Conservation (phyloP, 2,888 invertebrate species). For the Eilema sororculum region DNA sequence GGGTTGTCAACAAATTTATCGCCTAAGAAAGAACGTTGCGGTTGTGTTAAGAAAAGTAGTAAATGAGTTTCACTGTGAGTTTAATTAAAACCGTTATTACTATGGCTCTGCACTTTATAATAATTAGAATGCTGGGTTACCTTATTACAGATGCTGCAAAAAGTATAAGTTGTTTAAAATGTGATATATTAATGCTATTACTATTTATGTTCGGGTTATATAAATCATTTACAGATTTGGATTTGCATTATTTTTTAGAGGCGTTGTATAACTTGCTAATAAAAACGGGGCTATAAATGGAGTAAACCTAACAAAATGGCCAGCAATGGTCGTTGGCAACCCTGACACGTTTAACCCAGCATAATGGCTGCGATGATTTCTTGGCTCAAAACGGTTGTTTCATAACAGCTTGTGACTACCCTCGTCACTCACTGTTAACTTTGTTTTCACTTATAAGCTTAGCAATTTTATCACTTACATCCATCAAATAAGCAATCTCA, state of each 20-base stretch:
- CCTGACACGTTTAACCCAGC: slow-evolving; percentile 60
- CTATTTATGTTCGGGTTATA: neutral
- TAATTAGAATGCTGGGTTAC: neutral
- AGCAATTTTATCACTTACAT: slow-evolving; percentile 36
- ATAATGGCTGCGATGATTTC: slow-evolving; percentile 80
- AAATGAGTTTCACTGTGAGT: slow-evolving; percentile 19
- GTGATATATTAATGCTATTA: neutral
- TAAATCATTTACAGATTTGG: too few species aligned
- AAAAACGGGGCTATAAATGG: neutral
- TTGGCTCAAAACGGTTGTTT: slow-evolving; percentile 73
- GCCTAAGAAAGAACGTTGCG: slow-evolving; percentile 17
- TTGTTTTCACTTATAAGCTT: slow-evolving; percentile 72
- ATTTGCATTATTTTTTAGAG: too few species aligned
- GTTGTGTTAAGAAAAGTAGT: slow-evolving; percentile 19
- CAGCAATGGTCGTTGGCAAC: slow-evolving; percentile 48
- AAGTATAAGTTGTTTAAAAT: neutral
- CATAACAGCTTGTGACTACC: slow-evolving; percentile 73
- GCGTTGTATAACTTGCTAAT: neutral
- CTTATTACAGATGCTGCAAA: neutral
- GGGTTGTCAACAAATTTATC: slow-evolving; percentile 60
- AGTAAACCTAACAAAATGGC: neutral
- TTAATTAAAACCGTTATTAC: slow-evolving; percentile 22
- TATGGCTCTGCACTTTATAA: slow-evolving; percentile 8
- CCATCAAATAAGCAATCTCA: slow-evolving; percentile 30
- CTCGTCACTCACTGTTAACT: slow-evolving; percentile 74